These are phyloP conservation scores for Gymnocheta viridis DNA, from an alignment of 2,888 invertebrate species.

Conservation along the genomic window DNA sequence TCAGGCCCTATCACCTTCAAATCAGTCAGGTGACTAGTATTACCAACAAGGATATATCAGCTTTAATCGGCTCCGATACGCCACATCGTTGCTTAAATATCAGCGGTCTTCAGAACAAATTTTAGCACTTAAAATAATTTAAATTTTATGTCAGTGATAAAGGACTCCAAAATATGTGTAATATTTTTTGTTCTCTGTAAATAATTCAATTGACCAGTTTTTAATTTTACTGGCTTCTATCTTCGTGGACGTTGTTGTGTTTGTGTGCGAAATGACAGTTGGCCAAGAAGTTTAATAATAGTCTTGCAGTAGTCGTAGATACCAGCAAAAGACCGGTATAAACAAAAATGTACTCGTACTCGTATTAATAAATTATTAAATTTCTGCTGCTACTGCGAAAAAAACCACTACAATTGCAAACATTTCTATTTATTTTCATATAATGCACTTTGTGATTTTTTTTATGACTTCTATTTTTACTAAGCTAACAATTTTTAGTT, in stretches of 20 bases:
- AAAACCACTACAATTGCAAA: neutral
- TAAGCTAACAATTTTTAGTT: slow-evolving; percentile 24
- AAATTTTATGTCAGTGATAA: too few species aligned
- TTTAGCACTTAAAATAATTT: too few species aligned
- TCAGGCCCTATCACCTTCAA: too few species aligned
- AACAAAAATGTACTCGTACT: neutral
- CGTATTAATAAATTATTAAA: slow-evolving; percentile 45
- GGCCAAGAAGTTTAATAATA: slow-evolving; percentile 41
- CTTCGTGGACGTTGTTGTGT: neutral
- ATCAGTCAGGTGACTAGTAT: too few species aligned
- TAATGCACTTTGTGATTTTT: slow-evolving; percentile 30
- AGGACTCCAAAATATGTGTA: neutral
- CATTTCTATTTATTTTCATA: slow-evolving; percentile 29
- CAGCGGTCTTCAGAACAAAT: too few species aligned
- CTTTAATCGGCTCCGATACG: too few species aligned
- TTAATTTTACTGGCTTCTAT: neutral
- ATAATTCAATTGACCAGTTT: neutral
- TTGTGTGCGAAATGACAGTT: neutral
- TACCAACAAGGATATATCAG: too few species aligned
- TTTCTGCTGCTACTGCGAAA: neutral
- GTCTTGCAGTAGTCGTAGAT: slow-evolving; percentile 48
- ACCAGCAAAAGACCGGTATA: neutral
- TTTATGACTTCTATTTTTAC: slow-evolving; percentile 18
- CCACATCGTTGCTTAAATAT: too few species aligned
- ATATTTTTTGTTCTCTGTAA: neutral